Evolutionary conservation across 2,888 invertebrate species (phyloP).

Genomic region (Platerodrilus igneus): DNA sequence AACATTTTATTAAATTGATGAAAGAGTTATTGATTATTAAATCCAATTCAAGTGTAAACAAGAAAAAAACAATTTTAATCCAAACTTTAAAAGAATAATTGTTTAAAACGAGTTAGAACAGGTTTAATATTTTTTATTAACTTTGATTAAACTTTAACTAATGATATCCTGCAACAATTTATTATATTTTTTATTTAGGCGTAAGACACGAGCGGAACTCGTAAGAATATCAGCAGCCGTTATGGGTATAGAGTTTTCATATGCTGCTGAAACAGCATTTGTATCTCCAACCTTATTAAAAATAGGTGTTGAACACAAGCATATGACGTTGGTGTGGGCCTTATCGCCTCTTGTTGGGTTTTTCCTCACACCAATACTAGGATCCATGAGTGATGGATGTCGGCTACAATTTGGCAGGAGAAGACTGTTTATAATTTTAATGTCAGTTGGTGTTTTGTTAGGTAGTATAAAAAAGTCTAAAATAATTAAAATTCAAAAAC

Average conservation of each 20-base stretch:
- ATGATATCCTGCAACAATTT: too few species aligned
- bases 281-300: conserved; percentile 91
- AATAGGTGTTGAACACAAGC: conserved; percentile 86
- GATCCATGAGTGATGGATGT: conserved; percentile 89
- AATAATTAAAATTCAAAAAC: too few species aligned
- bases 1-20: too few species aligned
- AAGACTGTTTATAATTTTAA: conserved; percentile 84
- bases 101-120: conserved; percentile 3
- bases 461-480: conserved; percentile 53
- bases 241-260: conserved; percentile 96
- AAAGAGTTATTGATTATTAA: too few species aligned
- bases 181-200: conserved; percentile 53
- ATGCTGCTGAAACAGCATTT: conserved; percentile 96
- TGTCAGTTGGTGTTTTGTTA: conserved; percentile 84
- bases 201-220: conserved; percentile 74
- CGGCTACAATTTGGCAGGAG: conserved; percentile 74
- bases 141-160: too few species aligned
- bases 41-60: too few species aligned
- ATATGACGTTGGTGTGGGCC: conserved; percentile 96
- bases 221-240: conserved; percentile 89
- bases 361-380: conserved; percentile 87
- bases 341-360: conserved; percentile 91
- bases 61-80: too few species aligned
- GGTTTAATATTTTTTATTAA: not conserved
- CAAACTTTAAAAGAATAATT: too few species aligned